Evolutionary conservation across 2,888 invertebrate genomes (phyloP), one percentile per base, ranked within the genome.

Genomic region (Helobdella robusta): DNA sequence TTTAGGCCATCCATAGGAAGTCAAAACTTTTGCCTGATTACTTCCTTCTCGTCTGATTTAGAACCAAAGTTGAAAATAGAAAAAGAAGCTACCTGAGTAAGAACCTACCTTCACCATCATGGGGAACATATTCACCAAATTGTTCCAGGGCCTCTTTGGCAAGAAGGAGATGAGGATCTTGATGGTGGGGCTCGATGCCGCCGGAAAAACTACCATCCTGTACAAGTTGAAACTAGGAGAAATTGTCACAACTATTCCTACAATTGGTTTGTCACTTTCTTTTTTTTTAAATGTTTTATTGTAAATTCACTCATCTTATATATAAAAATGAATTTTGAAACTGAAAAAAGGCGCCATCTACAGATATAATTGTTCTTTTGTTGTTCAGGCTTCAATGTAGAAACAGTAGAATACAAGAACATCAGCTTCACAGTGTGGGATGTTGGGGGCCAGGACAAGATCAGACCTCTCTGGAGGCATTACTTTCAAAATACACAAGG

Each of bases 131-230:
- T 92, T 97, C 84, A 88, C 90, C 79, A 91, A 88, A 84, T 85
- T 98, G 82, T 97, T 98, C 84, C 92, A 92, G 86, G 91, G 94
- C 85, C 89, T 98, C 75, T 97, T 98, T 84, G 97, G 98, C 84
- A 98, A 97, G 84, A 97, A 95, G 82, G 95, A 98, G 85, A 97
- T 98, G 97, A 89, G 98, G 85, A 95, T 97, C 87, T 85, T 97
- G 84, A 97, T 97, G 95, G 93, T 94, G 76, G 93, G 93, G 81
- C 86, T 94, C 81, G 95, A 97, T 86, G 95, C 95, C 79, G 97
- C 97, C 84, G 97, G 97, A 86, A 97, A 97, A 88, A 97, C 97
- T 80, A 97, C 95, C 83, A 97, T 97, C 84, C 86, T 97, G 84
- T 95, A 95, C 86, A 97, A 97, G 88, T 87, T 97, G 82, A 97